These are phyloP conservation scores for Dipodomys spectabilis DNA, from an alignment of 2,113 vertebrate species.

Conservation along the genomic window DNA sequence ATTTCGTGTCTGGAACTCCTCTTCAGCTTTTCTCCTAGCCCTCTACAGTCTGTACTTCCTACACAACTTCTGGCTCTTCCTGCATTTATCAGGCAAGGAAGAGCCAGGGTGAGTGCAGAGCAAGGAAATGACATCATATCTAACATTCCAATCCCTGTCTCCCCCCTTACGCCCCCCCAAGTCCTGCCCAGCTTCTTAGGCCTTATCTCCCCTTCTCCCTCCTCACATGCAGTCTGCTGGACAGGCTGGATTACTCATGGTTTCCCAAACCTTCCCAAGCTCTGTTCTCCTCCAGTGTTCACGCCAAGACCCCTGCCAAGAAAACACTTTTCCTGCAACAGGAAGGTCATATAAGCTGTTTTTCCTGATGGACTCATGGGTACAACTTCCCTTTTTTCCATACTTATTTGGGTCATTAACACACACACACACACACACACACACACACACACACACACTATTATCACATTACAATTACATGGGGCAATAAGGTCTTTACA, in stretches of 20 bases:
- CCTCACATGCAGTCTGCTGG: not conserved
- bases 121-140: constrained; percentile 63
- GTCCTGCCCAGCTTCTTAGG: not conserved
- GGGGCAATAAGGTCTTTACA: not conserved
- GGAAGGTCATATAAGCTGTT: not conserved
- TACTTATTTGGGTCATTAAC: not conserved
- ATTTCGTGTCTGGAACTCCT: not conserved
- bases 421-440: too few species aligned
- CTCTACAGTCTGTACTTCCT: constrained; percentile 50
- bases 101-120: constrained; percentile 23
- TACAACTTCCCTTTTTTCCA: not conserved
- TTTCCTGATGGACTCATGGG: not conserved
- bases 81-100: constrained; percentile 54
- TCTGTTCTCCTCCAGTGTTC: not conserved
- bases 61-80: constrained; percentile 36
- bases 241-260: not conserved
- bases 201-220: not conserved
- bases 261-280: not conserved
- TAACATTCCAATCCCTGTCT: constrained; percentile 30
- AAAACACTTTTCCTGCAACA: not conserved
- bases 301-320: not conserved
- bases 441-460: not conserved
- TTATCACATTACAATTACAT: not conserved
- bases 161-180: not conserved
- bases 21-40: constrained; percentile 18